phyloP scores from a whole-genome alignment of 2,113 vertebrate species.

The Psettodes erumei region DNA sequence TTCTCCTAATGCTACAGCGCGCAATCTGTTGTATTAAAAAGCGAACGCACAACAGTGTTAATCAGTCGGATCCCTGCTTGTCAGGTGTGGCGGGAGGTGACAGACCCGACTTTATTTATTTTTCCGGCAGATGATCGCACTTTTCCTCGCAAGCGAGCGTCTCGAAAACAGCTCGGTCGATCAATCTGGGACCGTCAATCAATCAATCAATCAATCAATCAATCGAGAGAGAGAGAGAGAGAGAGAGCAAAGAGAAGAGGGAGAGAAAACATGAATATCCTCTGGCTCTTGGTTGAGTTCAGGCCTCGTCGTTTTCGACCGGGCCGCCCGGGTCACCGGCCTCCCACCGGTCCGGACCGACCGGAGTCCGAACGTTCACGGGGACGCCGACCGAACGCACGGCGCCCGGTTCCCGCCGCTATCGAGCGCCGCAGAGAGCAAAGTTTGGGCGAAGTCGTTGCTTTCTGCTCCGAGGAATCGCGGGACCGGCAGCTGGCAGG shows the following conservation, averaged over 20 bases:
- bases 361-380: no score
- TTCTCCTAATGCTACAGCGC: slow-evolving; percentile 75
- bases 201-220: slow-evolving; percentile 1
- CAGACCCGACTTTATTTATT: slow-evolving; percentile 78
- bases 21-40: slow-evolving; percentile 81
- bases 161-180: slow-evolving; percentile 57
- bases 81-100: slow-evolving; percentile 72
- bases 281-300: no score
- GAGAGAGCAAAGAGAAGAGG: background rate
- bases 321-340: no score
- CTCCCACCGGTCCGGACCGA: no score
- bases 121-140: slow-evolving; percentile 63
- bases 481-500: slow-evolving; percentile 89
- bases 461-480: slow-evolving; percentile 87
- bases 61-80: slow-evolving; percentile 80
- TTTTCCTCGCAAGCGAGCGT: slow-evolving; percentile 69
- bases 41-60: slow-evolving; percentile 76
- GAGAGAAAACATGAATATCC: background rate
- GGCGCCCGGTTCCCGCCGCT: no score
- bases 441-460: slow-evolving; percentile 87
- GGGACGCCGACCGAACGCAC: no score
- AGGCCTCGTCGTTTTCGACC: no score
- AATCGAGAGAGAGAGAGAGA: no score
- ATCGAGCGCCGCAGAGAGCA: slow-evolving; percentile 55
- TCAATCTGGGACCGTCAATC: slow-evolving; percentile 41